Base-by-base conservation (phyloP, 2,113 vertebrate genomes). In the Dunckerocampus dactyliophorus region DNA sequence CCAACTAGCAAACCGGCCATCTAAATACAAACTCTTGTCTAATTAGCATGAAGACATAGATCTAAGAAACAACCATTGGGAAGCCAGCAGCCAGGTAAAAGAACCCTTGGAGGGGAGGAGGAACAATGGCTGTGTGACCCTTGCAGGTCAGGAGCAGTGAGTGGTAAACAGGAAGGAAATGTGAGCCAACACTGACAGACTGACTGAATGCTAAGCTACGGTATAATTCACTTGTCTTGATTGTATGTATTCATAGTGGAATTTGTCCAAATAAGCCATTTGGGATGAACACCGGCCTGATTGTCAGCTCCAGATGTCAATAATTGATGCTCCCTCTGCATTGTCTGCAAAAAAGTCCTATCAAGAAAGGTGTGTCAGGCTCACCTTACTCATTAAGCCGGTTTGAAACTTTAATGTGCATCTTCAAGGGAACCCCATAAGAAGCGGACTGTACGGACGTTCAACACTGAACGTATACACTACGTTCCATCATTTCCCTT, bases 381-480 rank as follows among this genome's bases (percentile, higher is more conserved):
- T 92, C 89, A 82, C 61, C 86, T 91, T 91, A 90, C 90, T 87
- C 82, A 91, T 90, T 90, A 88, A 83, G 85, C 79, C 80, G 64
- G 71, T 80, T 82, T 91, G 82, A 90, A 91, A 88, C 73, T 88
- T 91, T 91, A 90, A 92, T 91, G 84, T 65, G 63, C 60, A 82
- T 89, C 82, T 83, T 84, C 64, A 42, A 39, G 31, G 17, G 53
- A 37, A 37, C 17, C 31, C 31, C 31, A 20, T 48, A 34, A n/a
- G 31, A 34, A 34, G 31, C 6, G 31, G 1, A n/a, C 13, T 21
- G 65, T 47, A 55, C 47, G 39, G 20, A 12, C 3, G 31, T 34
- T 34, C 31, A 34, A 8, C 31, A 34, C 7, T 5, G 7, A 34
- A 34, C 31, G 31, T 34, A 34, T 34, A 34, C 31, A 34, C 31